phyloP scores from a whole-genome alignment of 2,113 vertebrate genomes.

The Equus quagga region DNA sequence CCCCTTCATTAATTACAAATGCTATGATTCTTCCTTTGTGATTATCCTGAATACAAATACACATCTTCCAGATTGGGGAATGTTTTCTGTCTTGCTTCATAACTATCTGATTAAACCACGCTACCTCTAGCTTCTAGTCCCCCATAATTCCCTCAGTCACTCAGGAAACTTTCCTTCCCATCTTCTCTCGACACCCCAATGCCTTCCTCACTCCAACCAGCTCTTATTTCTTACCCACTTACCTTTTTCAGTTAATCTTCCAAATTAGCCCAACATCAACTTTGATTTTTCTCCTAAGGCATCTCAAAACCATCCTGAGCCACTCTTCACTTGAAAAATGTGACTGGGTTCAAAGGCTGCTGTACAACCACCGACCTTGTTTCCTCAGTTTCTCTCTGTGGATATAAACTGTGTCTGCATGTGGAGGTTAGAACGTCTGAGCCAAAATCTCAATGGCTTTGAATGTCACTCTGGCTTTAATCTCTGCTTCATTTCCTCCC shows the following conservation, averaged over 20 bases:
- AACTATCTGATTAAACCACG: not conserved
- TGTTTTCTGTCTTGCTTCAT: not conserved
- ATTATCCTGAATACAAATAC: not conserved
- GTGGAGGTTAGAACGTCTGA: fast-evolving
- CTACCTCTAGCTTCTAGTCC: not conserved
- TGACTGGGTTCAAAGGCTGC: not conserved
- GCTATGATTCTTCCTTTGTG: not conserved
- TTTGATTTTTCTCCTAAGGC: not conserved
- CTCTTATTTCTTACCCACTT: not conserved
- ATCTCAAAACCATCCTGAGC: not conserved
- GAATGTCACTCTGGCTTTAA: not conserved
- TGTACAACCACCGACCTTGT: fast-evolving
- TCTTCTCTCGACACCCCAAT: not conserved
- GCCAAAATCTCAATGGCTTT: too few relatives aligned
- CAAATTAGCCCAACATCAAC: not conserved
- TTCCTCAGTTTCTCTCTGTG: not conserved
- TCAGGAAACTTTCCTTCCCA: not conserved
- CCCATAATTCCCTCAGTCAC: too few relatives aligned
- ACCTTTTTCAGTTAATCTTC: not conserved
- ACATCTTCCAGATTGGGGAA: not conserved
- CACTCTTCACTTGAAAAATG: not conserved
- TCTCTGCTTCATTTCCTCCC: not conserved
- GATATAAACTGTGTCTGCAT: not conserved
- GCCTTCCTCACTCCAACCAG: not conserved
- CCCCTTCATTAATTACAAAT: conserved; percentile 52